Conservation (phyloP, 2,113 vertebrate genomes). For the Calidris pygmaea region DNA sequence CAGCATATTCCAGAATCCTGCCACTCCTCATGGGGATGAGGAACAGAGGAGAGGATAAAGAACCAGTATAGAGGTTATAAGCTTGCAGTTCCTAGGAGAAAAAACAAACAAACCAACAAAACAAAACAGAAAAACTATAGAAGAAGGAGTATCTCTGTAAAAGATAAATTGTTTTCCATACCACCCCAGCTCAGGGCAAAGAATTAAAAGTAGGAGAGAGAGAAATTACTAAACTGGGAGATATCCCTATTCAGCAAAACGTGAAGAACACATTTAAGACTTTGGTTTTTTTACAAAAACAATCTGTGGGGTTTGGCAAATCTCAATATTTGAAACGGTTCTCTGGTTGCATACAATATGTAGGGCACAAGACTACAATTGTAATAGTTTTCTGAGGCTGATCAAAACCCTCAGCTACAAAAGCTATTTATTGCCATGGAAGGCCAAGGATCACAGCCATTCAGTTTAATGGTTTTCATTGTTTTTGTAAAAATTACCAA, state of each 20-base stretch:
- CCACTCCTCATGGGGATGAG: rapidly evolving
- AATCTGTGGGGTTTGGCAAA: neutral
- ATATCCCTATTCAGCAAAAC: neutral
- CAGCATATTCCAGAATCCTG: neutral
- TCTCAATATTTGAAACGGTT: neutral
- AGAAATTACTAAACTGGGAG: neutral
- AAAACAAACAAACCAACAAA: neutral
- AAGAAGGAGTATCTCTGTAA: neutral
- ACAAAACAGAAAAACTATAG: neutral
- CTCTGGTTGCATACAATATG: neutral
- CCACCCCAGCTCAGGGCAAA: neutral
- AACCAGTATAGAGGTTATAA: neutral
- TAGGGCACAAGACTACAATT: neutral
- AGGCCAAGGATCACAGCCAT: neutral
- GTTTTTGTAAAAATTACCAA: neutral
- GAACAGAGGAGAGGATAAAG: neutral
- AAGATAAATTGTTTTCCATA: neutral
- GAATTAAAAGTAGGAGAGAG: neutral
- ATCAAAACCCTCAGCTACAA: neutral
- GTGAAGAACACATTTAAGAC: neutral
- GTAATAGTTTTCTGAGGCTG: neutral
- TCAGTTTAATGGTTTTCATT: rapidly evolving
- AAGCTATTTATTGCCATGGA: neutral
- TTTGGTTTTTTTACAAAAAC: neutral
- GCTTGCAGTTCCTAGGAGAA: neutral